Percentiles rank a stretch among this genome's conserved stretches.
These are phyloP conservation scores for Dascyllus trimaculatus DNA, from an alignment of 2,113 vertebrate genomes.

Conservation along the genomic window DNA sequence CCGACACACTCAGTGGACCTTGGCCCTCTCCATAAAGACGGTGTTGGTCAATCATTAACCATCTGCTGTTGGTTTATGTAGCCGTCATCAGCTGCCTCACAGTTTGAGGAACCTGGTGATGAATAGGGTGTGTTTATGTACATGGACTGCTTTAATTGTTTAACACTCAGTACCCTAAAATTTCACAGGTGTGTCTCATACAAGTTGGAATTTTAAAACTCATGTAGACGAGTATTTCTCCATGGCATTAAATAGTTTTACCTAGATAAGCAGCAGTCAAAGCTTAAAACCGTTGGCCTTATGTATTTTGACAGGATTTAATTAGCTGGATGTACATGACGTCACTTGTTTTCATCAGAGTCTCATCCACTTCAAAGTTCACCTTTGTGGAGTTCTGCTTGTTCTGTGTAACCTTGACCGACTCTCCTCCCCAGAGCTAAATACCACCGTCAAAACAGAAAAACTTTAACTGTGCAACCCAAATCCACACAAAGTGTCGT, in stretches of 20 bases:
- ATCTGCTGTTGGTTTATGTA: slow-evolving; percentile 27
- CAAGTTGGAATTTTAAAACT: not conserved
- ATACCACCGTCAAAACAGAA: not conserved
- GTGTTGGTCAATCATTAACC: slow-evolving; percentile 61
- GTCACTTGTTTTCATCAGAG: too few species aligned
- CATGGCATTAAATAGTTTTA: too few species aligned
- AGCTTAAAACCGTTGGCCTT: too few species aligned
- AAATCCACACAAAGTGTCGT: not conserved
- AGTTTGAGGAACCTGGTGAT: slow-evolving; percentile 12
- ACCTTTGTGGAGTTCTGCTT: too few species aligned
- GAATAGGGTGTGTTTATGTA: slow-evolving; percentile 39
- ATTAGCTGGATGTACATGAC: too few species aligned
- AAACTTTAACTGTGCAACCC: not conserved
- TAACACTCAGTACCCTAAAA: not conserved
- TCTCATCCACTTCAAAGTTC: too few species aligned
- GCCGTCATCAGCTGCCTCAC: slow-evolving; percentile 7
- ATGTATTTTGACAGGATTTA: too few species aligned
- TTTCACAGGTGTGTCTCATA: not conserved
- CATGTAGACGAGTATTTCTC: too few species aligned
- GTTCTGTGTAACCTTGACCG: too few species aligned
- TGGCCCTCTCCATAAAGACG: slow-evolving; percentile 48
- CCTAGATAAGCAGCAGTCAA: too few species aligned
- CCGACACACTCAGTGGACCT: slow-evolving; percentile 47
- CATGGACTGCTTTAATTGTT: slow-evolving; percentile 2
- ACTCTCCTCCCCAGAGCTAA: not conserved